phyloP scores from a whole-genome alignment of 2,797 vertebrate genomes.

The Cyclura pinguis region DNA sequence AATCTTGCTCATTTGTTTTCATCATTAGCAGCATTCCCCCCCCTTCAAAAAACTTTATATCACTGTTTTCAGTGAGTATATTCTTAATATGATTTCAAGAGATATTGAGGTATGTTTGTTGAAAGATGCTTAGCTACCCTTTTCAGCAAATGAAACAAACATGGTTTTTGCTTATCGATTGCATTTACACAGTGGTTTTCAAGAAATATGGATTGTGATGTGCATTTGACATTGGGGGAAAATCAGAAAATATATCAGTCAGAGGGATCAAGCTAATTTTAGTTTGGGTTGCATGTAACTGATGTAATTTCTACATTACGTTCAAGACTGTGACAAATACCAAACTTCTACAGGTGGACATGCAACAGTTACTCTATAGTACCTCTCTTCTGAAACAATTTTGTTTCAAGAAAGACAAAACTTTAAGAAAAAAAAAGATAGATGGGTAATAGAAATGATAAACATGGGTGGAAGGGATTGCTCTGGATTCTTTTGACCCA shows the following conservation, averaged over 20 bases:
- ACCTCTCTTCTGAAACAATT: not conserved
- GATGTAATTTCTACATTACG: constrained; percentile 18
- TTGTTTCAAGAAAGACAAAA: not conserved
- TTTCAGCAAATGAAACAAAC: not conserved
- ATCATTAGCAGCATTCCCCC: constrained; percentile 61
- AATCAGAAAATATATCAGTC: not conserved
- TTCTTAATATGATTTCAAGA: constrained; percentile 59
- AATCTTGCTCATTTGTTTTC: constrained; percentile 76
- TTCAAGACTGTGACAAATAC: not conserved
- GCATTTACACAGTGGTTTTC: not conserved
- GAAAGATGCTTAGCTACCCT: not conserved
- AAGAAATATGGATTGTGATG: not conserved
- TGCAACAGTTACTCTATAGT: not conserved
- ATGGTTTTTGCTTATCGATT: not conserved
- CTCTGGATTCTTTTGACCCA: not conserved
- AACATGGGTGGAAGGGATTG: too few relatives aligned
- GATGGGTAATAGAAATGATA: not conserved
- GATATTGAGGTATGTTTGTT: not conserved
- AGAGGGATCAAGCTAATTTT: not conserved
- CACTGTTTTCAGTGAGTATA: constrained; percentile 63
- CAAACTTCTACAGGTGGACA: not conserved
- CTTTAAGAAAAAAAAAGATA: not conserved
- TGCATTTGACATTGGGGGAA: not conserved
- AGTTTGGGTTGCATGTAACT: constrained; percentile 3
- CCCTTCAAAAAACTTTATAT: not conserved